These are phyloP conservation scores for Schizothorax lantsangensis DNA, from an alignment of 2,797 vertebrate genomes.

Conservation along the genomic window DNA sequence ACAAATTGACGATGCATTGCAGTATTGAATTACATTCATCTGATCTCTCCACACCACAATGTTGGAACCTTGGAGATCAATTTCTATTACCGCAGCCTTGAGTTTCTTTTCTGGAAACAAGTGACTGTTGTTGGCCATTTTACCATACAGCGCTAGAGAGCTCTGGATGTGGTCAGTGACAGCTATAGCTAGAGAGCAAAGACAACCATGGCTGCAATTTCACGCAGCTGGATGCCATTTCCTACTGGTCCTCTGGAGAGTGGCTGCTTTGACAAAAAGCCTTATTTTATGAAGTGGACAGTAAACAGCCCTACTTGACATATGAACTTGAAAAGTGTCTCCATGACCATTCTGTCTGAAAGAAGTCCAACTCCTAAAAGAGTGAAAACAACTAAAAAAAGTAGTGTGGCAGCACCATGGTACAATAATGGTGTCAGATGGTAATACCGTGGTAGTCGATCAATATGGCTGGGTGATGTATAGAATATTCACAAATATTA, in stretches of 20 bases:
- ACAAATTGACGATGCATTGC: not conserved
- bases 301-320: slow-evolving; percentile 47
- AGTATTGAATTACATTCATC: not conserved
- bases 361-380: not conserved
- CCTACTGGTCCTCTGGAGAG: not conserved
- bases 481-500: not conserved
- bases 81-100: not conserved
- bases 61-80: slow-evolving; percentile 8
- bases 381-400: not conserved
- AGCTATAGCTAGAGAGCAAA: slow-evolving; percentile 20
- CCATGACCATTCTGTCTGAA: not conserved
- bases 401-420: not conserved
- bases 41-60: not conserved
- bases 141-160: not conserved
- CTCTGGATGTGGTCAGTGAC: slow-evolving; percentile 22
- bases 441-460: not conserved
- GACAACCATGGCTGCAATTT: slow-evolving; percentile 42
- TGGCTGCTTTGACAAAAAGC: slow-evolving; percentile 53
- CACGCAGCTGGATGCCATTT: slow-evolving; percentile 41
- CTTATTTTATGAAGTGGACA: slow-evolving; percentile 46
- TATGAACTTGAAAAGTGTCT: slow-evolving; percentile 28
- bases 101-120: slow-evolving; percentile 32
- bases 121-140: slow-evolving; percentile 15
- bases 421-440: not conserved
- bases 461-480: not conserved